phyloP scores from a whole-genome alignment of 2,888 invertebrate genomes.

The Callyntrura sp. region DNA sequence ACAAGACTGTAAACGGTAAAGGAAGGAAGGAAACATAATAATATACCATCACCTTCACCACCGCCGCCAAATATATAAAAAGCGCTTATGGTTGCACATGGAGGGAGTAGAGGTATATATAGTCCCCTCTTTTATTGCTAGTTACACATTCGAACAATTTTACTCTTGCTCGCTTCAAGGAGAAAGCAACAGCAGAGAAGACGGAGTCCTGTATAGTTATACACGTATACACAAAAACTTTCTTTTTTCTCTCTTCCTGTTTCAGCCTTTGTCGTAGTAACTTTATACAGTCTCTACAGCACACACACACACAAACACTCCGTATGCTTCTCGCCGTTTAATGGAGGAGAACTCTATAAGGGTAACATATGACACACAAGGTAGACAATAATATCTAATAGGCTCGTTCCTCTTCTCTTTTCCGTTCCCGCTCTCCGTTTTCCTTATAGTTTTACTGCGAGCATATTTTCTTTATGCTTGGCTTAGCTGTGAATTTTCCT shows the following conservation, averaged over 20 bases:
- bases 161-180: background rate
- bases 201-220: background rate
- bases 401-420: constrained; percentile 29
- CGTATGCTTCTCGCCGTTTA: constrained; percentile 45
- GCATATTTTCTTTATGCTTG: constrained; percentile 54
- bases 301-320: background rate
- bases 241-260: constrained; percentile 5
- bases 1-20: constrained; percentile 37
- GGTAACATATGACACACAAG: constrained; percentile 69
- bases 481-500: constrained; percentile 58
- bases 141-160: constrained; percentile 52
- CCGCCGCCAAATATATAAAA: constrained; percentile 26
- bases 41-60: background rate
- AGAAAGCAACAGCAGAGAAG: constrained; percentile 31
- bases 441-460: background rate
- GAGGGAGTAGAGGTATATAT: background rate
- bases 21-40: constrained; percentile 30
- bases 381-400: constrained; percentile 72
- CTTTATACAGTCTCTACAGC: background rate
- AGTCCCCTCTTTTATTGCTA: constrained; percentile 57
- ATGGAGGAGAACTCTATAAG: constrained; percentile 2
- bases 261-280: background rate
- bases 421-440: no score
- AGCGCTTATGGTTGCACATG: constrained; percentile 26
- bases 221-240: background rate